These are phyloP conservation scores for Zygothrica quintamaculata DNA, from an alignment of 2,888 invertebrate genomes.

Conservation along the genomic window DNA sequence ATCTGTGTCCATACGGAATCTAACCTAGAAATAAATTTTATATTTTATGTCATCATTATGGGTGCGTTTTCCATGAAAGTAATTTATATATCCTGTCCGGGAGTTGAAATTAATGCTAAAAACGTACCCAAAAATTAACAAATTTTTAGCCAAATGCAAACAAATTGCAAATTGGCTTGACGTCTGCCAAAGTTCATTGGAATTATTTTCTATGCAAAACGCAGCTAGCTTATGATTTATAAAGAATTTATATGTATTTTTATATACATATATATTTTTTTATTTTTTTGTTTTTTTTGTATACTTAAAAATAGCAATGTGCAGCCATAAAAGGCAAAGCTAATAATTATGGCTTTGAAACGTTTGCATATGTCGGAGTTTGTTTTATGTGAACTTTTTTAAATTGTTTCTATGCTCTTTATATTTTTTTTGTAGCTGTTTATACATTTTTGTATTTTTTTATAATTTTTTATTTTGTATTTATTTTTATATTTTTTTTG, in stretches of 20 bases:
- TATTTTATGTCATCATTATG: slow-evolving; percentile 44
- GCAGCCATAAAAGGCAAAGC: slow-evolving; percentile 65
- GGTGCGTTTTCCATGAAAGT: slow-evolving; percentile 11
- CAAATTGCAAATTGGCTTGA: slow-evolving; percentile 55
- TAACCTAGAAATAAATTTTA: slow-evolving; percentile 38
- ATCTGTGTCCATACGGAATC: slow-evolving; percentile 7
- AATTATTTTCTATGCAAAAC: slow-evolving; percentile 55
- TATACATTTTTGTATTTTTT: too few relatives aligned
- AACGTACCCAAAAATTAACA: slow-evolving; percentile 21
- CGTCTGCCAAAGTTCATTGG: slow-evolving; percentile 69
- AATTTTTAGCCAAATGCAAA: slow-evolving; percentile 59
- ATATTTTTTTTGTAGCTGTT: slow-evolving; percentile 12
- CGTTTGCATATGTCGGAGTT: slow-evolving; percentile 36
- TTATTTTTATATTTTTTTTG: slow-evolving; percentile 21
- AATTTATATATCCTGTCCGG: slow-evolving; percentile 31
- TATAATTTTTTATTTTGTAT: slow-evolving; percentile 9
- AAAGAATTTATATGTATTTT: slow-evolving; percentile 57
- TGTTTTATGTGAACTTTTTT: slow-evolving; percentile 19
- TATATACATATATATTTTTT: slow-evolving; percentile 9
- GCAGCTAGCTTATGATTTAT: slow-evolving; percentile 68
- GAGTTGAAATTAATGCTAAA: slow-evolving; percentile 25
- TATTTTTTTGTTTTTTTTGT: slow-evolving; percentile 28
- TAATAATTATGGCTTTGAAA: slow-evolving; percentile 67
- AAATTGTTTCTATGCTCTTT: background rate
- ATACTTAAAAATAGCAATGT: slow-evolving; percentile 42